A percentile compares a stretch with the other conserved stretches of the same genome.
Evolutionary conservation across 2,888 invertebrate species (phyloP).

Genomic region (Drosophila histrio): DNA sequence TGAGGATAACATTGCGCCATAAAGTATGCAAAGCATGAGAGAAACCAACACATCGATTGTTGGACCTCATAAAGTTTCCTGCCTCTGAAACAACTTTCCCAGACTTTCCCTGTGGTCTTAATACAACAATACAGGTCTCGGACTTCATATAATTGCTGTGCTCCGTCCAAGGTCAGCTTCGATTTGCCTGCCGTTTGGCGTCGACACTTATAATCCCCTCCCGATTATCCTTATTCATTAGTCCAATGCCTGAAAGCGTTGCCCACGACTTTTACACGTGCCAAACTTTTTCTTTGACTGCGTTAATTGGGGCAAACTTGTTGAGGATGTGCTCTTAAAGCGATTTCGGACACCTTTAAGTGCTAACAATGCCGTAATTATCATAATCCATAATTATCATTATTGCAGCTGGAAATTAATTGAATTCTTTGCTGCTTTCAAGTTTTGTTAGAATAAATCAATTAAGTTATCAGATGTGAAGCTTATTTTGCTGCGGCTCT

Average conservation of each 20-base stretch:
- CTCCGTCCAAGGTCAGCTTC: conserved; percentile 35
- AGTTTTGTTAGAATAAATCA: neutral
- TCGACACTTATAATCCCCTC: conserved; percentile 9
- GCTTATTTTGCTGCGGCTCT: too few species aligned
- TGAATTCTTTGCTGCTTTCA: neutral
- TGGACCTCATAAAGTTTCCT: conserved; percentile 17
- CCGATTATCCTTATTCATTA: conserved; percentile 47
- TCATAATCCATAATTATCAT: neutral
- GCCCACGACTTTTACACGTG: conserved; percentile 21
- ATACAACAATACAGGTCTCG: conserved; percentile 22
- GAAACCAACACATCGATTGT: conserved; percentile 3
- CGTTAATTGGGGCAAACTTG: conserved; percentile 31
- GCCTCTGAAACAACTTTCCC: neutral
- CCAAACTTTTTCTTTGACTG: conserved; percentile 16
- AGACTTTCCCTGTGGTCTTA: conserved; percentile 1
- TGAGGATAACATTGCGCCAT: conserved; percentile 25
- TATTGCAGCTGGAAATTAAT: neutral
- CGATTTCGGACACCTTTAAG: neutral
- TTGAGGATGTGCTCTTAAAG: neutral
- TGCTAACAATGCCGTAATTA: neutral
- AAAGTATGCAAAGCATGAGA: conserved; percentile 49
- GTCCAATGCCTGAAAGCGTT: conserved; percentile 20
- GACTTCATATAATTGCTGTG: conserved; percentile 24
- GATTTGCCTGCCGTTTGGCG: conserved; percentile 13
- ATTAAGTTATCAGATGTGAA: neutral